phyloP scores from a whole-genome alignment of 2,888 invertebrate genomes.

The Beris morrisii region DNA sequence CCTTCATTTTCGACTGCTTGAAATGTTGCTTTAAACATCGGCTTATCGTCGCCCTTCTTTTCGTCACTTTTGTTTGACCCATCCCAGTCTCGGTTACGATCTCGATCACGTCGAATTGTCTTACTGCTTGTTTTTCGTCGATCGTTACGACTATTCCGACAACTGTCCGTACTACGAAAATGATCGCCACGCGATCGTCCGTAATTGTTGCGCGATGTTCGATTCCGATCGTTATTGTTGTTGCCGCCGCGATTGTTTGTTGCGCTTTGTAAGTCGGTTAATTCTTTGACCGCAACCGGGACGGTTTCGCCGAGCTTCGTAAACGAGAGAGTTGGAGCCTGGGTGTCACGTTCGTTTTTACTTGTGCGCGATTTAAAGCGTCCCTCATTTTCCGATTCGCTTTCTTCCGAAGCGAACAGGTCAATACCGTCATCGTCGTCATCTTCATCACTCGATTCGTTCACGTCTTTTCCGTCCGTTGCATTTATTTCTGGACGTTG shows the following conservation, averaged over 20 bases:
- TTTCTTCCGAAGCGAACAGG: slow-evolving; percentile 43
- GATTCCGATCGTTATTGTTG: slow-evolving; percentile 20
- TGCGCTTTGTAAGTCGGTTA: slow-evolving; percentile 36
- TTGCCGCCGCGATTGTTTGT: slow-evolving; percentile 16
- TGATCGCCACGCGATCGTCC: slow-evolving; percentile 18
- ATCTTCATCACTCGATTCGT: slow-evolving; percentile 35
- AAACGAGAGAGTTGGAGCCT: slow-evolving; percentile 39
- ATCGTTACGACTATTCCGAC: slow-evolving; percentile 21
- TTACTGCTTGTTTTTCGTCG: slow-evolving; percentile 18
- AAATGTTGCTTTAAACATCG: slow-evolving; percentile 42
- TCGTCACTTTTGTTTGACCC: slow-evolving; percentile 29
- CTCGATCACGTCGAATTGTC: slow-evolving; percentile 17
- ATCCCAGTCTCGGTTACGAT: slow-evolving; percentile 26
- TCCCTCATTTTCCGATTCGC: slow-evolving; percentile 43
- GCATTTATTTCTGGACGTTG: slow-evolving; percentile 7
- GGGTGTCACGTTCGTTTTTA: slow-evolving; percentile 37
- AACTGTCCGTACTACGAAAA: slow-evolving; percentile 22
- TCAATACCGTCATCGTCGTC: slow-evolving; percentile 42
- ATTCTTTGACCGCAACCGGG: slow-evolving; percentile 34
- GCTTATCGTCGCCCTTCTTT: slow-evolving; percentile 22
- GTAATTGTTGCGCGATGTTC: slow-evolving; percentile 24
- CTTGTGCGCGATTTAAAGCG: slow-evolving; percentile 41
- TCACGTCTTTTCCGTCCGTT: slow-evolving; percentile 35
- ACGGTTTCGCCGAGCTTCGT: slow-evolving; percentile 39
- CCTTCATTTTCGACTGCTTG: slow-evolving; percentile 40